Conservation (phyloP, 1,140 invertebrate species). For the Ridgeia piscesae region DNA sequence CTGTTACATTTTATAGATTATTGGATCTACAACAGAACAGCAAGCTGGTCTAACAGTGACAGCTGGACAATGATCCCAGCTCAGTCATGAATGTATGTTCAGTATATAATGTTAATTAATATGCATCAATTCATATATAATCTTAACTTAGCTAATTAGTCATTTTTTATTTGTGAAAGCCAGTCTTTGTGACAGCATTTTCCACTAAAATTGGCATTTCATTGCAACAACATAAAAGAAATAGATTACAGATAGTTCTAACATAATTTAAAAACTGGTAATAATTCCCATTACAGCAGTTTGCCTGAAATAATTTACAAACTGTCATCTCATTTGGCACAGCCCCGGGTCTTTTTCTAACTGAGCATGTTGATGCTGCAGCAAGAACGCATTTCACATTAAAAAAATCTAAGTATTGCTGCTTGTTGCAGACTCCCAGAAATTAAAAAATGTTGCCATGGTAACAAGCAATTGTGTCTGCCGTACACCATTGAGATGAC, state of each 20-base stretch:
- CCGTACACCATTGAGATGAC: background rate
- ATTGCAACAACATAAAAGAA: background rate
- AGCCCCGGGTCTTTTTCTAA: background rate
- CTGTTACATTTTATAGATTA: too few relatives aligned
- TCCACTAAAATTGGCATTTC: background rate
- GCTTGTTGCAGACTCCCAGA: background rate
- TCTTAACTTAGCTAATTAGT: background rate
- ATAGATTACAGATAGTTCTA: background rate
- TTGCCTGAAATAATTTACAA: background rate
- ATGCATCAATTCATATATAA: too few relatives aligned
- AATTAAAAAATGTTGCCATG: background rate
- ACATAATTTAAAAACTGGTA: background rate
- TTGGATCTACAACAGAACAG: too few relatives aligned
- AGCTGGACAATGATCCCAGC: too few relatives aligned
- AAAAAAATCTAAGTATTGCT: background rate
- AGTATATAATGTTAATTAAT: too few relatives aligned
- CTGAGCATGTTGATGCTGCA: background rate
- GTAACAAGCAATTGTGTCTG: background rate
- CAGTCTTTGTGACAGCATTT: too few relatives aligned
- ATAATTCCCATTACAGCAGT: background rate
- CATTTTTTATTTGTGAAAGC: too few relatives aligned
- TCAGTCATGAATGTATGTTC: too few relatives aligned
- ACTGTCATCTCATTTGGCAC: background rate
- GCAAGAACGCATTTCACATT: background rate
- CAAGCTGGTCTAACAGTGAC: too few relatives aligned